A percentile compares a stretch with the other conserved stretches of the same genome.
Conservation (phyloP, 2,113 vertebrate species). For the Pardalotus punctatus region DNA sequence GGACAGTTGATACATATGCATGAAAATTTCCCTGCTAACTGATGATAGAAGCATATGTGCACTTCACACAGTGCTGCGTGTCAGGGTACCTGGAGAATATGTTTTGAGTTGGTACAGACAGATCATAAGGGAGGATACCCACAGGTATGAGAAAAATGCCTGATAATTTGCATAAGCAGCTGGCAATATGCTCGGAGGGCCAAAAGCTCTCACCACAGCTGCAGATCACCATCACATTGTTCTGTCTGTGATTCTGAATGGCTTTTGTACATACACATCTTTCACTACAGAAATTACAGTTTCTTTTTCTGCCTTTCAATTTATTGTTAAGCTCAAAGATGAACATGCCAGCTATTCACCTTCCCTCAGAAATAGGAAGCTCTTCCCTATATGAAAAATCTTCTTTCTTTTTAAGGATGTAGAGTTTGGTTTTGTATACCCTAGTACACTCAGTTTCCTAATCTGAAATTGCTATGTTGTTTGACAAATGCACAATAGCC, state of each 20-base stretch:
- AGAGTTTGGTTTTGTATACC: not conserved
- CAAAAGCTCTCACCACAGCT: not conserved
- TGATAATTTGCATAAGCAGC: constrained; percentile 52
- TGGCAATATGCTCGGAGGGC: not conserved
- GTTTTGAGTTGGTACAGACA: not conserved
- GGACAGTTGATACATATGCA: constrained; percentile 13
- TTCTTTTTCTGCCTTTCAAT: not conserved
- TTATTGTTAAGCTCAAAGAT: not conserved
- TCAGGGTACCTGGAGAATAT: not conserved
- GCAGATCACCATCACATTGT: not conserved
- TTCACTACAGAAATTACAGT: not conserved
- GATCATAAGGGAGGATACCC: constrained; percentile 24
- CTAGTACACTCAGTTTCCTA: not conserved
- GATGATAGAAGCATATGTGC: constrained; percentile 42
- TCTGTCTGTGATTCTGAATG: not conserved
- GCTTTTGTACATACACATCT: not conserved
- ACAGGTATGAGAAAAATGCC: not conserved
- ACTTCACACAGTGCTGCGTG: not conserved
- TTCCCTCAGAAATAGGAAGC: not conserved
- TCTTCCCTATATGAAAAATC: not conserved
- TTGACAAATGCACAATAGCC: not conserved
- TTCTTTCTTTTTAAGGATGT: not conserved
- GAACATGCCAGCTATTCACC: not conserved
- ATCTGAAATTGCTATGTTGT: not conserved
- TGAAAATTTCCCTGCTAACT: constrained; percentile 27